These are phyloP conservation scores for Phanerotoma sp. DNA, from an alignment of 2,888 invertebrate genomes.

Conservation along the genomic window DNA sequence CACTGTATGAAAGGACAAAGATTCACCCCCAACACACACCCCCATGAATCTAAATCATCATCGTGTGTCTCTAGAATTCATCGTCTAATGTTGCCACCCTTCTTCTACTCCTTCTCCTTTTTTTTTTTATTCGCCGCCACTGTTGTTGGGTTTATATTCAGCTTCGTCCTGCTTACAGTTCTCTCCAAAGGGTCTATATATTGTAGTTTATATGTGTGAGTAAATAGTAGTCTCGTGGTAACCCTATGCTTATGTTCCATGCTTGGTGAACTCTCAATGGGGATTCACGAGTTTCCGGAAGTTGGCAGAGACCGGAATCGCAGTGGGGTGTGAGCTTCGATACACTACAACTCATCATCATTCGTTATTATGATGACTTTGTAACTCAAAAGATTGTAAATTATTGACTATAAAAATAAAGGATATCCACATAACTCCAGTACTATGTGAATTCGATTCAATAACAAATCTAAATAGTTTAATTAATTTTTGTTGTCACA, in stretches of 20 bases:
- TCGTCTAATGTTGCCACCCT: constrained; percentile 35
- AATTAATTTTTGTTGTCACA: too few relatives aligned
- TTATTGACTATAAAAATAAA: neutral
- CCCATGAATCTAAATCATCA: constrained; percentile 36
- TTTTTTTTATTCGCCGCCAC: neutral
- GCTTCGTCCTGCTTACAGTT: neutral
- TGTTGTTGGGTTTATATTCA: neutral
- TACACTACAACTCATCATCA: neutral
- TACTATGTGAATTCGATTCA: too few relatives aligned
- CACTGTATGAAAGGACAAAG: constrained; percentile 48
- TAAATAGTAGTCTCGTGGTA: constrained; percentile 23
- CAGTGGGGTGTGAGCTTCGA: constrained; percentile 29
- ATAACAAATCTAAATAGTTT: too few relatives aligned
- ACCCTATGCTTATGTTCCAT: constrained; percentile 36
- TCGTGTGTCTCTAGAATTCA: constrained; percentile 35
- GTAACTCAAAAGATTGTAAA: neutral
- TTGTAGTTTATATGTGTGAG: neutral
- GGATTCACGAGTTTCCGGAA: constrained; percentile 40
- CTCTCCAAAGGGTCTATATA: neutral
- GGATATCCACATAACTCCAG: too few relatives aligned
- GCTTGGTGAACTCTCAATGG: constrained; percentile 29
- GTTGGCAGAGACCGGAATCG: constrained; percentile 43
- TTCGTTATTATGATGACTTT: neutral
- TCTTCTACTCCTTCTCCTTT: constrained; percentile 25
- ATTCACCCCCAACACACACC: constrained; percentile 32